These are phyloP conservation scores for Drymodes brunneopygia DNA, from an alignment of 2,113 vertebrate species.

Conservation along the genomic window DNA sequence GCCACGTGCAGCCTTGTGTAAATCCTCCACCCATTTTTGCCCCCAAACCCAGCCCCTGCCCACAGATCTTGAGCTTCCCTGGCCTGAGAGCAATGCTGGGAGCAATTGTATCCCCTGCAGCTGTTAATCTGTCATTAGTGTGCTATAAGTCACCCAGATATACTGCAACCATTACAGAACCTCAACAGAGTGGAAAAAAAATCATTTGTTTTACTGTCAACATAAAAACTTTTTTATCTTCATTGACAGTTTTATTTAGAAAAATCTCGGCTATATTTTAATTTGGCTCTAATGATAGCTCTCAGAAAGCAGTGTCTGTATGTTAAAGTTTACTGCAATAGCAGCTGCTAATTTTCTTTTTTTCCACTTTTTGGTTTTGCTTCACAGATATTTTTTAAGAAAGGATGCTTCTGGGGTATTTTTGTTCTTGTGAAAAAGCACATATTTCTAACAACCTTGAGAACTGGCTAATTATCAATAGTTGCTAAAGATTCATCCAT, in stretches of 20 bases:
- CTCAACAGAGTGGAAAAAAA: constrained; percentile 62
- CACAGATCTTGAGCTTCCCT: constrained; percentile 2
- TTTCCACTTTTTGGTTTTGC: constrained; percentile 25
- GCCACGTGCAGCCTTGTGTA: neutral
- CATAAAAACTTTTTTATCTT: constrained; percentile 65
- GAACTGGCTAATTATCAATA: constrained; percentile 21
- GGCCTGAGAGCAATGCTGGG: neutral
- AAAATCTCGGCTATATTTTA: constrained; percentile 68
- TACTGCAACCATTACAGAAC: constrained; percentile 47
- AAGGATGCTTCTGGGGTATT: neutral
- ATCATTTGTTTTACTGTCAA: constrained; percentile 68
- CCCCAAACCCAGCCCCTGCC: neutral
- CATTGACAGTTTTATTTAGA: constrained; percentile 71
- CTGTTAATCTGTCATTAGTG: constrained; percentile 50
- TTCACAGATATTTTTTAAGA: constrained; percentile 45
- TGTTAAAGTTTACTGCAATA: constrained; percentile 42
- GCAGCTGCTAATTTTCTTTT: constrained; percentile 39
- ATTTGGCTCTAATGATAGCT: constrained; percentile 64
- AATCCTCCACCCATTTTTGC: neutral
- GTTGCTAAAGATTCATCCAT: constrained; percentile 9
- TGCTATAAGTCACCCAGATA: constrained; percentile 64
- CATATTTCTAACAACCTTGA: neutral
- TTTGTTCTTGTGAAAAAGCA: neutral
- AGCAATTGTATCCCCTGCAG: constrained; percentile 6
- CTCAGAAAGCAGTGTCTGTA: constrained; percentile 46